Conservation (phyloP, 1,140 invertebrate genomes). For the Trachymyrmex cornetzi region DNA sequence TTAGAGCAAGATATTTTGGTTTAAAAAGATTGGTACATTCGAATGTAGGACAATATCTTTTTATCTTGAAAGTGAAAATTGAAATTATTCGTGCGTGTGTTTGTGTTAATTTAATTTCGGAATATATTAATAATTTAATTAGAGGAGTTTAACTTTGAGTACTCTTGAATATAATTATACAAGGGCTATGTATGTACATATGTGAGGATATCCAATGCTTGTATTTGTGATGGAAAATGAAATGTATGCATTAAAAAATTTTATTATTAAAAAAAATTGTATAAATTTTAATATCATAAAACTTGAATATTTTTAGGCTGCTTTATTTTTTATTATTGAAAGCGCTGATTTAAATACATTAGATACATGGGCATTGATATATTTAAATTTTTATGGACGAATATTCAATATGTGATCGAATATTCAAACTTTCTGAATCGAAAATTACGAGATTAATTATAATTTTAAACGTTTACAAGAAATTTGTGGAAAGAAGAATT, state of each 20-base stretch:
- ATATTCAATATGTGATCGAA: too few relatives aligned
- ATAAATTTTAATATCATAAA: background rate
- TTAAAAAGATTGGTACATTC: background rate
- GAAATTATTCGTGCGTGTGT: background rate
- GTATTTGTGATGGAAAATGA: background rate
- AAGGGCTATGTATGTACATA: background rate
- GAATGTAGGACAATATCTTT: conserved; percentile 17
- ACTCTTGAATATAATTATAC: background rate
- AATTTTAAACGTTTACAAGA: background rate
- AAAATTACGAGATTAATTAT: background rate
- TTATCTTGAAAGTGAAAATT: background rate
- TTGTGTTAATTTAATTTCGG: conserved; percentile 1
- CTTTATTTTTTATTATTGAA: background rate
- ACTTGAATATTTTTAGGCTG: background rate
- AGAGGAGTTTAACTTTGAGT: background rate
- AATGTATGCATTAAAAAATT: background rate
- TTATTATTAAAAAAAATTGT: background rate
- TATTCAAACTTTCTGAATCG: background rate
- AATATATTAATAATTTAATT: conserved; percentile 9
- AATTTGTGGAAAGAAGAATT: background rate
- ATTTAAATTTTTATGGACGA: background rate
- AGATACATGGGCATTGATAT: background rate
- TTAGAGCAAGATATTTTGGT: background rate
- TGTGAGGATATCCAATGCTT: background rate
- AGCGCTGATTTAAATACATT: background rate